These are phyloP conservation scores for Ctenoplectra terminalis DNA, from an alignment of 1,140 invertebrate genomes.

Conservation along the genomic window DNA sequence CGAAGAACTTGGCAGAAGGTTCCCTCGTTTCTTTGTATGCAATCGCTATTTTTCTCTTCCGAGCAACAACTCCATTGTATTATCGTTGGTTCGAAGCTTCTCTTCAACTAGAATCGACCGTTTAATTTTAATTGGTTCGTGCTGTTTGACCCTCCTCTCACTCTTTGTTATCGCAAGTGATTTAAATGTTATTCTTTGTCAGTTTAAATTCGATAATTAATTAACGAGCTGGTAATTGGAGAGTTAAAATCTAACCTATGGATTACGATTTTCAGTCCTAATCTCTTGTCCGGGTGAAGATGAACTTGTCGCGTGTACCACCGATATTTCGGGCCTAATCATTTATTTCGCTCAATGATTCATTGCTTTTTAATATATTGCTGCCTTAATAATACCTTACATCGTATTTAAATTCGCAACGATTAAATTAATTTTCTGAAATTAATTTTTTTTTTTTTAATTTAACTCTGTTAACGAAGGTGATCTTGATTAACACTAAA, in stretches of 20 bases:
- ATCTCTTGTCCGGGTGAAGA: background rate
- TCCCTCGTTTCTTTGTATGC: background rate
- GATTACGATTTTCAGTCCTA: too few relatives aligned
- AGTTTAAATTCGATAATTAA: background rate
- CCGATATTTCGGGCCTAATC: too few relatives aligned
- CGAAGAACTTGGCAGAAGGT: background rate
- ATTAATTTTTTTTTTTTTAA: too few relatives aligned
- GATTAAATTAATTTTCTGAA: too few relatives aligned
- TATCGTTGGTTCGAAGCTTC: conserved; percentile 25
- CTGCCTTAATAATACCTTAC: too few relatives aligned
- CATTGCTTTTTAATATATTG: too few relatives aligned
- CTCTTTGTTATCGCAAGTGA: conserved; percentile 21
- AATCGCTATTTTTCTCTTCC: conserved; percentile 9
- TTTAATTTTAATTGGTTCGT: conserved; percentile 25
- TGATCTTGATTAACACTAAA: too few relatives aligned
- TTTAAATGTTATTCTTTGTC: conserved; percentile 5
- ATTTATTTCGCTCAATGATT: too few relatives aligned
- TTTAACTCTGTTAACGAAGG: too few relatives aligned
- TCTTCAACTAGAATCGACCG: conserved; percentile 23
- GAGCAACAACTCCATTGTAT: conserved; percentile 17
- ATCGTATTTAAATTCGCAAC: too few relatives aligned
- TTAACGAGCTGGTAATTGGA: background rate
- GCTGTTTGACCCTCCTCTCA: background rate
- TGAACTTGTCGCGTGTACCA: too few relatives aligned
- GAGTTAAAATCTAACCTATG: background rate